phyloP scores from a whole-genome alignment of 2,797 vertebrate genomes.

The Amblyraja radiata region DNA sequence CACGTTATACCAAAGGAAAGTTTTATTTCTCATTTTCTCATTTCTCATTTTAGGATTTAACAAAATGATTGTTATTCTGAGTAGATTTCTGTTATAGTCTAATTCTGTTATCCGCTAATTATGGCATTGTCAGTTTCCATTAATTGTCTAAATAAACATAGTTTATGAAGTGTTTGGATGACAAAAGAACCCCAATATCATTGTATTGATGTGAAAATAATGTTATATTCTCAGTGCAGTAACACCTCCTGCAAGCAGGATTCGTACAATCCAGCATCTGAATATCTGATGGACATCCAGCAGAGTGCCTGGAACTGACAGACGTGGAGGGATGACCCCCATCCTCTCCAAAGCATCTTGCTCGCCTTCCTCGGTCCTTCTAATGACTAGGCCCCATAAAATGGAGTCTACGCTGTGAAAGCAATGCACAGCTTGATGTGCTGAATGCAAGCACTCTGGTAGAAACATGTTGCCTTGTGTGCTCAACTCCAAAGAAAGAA shows the following conservation, averaged over 20 bases:
- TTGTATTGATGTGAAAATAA: background rate
- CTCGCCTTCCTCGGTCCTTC: background rate
- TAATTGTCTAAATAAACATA: background rate
- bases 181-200: background rate
- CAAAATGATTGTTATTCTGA: background rate
- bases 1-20: background rate
- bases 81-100: background rate
- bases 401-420: no score
- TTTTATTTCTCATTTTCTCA: background rate
- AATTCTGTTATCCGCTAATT: background rate
- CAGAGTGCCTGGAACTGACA: background rate
- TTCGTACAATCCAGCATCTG: background rate
- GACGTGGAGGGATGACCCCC: no score
- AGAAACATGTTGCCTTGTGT: background rate
- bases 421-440: background rate
- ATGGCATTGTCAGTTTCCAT: background rate
- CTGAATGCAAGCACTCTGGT: background rate
- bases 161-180: background rate
- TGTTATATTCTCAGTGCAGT: background rate
- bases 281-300: background rate
- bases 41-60: background rate
- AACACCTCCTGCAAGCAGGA: background rate
- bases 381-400: background rate
- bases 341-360: background rate
- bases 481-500: no score